Conservation (phyloP, 37 sponge, comb jelly and placozoan genomes). For the Agelas oroides region DNA sequence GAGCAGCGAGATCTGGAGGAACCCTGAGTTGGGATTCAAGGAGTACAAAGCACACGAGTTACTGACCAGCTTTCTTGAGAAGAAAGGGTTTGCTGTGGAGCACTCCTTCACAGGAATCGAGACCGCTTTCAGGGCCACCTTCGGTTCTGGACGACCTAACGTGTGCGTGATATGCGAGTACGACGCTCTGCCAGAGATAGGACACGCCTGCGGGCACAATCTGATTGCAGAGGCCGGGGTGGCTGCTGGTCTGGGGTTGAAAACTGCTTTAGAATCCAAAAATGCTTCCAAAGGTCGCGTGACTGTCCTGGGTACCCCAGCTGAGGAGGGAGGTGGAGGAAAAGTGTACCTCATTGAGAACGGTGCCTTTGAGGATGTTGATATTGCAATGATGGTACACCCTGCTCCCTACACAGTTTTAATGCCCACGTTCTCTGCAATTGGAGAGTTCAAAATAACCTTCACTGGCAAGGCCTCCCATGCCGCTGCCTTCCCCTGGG, state of each 20-base stretch:
- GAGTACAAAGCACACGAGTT: constrained; percentile 47
- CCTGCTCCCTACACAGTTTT: constrained; percentile 43
- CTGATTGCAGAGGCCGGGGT: constrained; percentile 86
- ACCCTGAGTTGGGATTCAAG: constrained; percentile 72
- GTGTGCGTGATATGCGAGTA: constrained; percentile 84
- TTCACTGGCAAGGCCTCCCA: constrained; percentile 86
- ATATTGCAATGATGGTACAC: constrained; percentile 95
- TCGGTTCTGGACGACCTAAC: constrained; percentile 64
- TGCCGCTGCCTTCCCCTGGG: constrained; percentile 89
- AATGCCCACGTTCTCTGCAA: constrained; percentile 18
- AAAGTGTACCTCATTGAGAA: constrained; percentile 78
- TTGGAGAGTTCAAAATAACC: constrained; percentile 1
- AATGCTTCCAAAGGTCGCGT: constrained; percentile 48
- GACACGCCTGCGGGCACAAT: constrained; percentile 92
- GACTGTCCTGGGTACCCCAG: constrained; percentile 91
- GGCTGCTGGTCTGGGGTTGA: constrained; percentile 85
- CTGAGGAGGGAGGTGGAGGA: constrained; percentile 89
- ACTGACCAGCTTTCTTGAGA: constrained; percentile 52
- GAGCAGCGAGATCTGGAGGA: constrained; percentile 73
- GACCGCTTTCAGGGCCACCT: constrained; percentile 82
- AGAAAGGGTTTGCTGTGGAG: constrained; percentile 68
- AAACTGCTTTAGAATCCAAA: constrained; percentile 69
- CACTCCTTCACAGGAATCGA: constrained; percentile 34
- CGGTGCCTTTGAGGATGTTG: constrained; percentile 84
- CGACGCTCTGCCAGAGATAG: constrained; percentile 90